These are phyloP conservation scores for Diaprepes abbreviatus DNA, from an alignment of 2,888 invertebrate genomes.

Conservation along the genomic window DNA sequence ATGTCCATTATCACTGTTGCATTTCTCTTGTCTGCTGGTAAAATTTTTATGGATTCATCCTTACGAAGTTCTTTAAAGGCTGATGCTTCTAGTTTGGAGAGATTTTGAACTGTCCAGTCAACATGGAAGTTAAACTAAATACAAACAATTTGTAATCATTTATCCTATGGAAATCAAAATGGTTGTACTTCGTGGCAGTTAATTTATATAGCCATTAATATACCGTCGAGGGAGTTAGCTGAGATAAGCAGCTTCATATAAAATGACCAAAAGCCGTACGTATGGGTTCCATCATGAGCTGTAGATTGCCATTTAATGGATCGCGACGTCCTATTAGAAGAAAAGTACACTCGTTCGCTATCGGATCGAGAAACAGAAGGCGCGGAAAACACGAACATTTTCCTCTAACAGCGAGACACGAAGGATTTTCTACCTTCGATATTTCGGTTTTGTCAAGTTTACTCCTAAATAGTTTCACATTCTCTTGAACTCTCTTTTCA, in stretches of 20 bases:
- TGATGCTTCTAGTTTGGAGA: too few relatives aligned
- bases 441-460: conserved; percentile 61
- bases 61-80: too few relatives aligned
- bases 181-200: too few relatives aligned
- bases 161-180: too few relatives aligned
- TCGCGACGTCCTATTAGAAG: conserved; percentile 71
- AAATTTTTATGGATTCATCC: too few relatives aligned
- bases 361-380: conserved; percentile 38
- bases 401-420: too few relatives aligned
- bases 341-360: conserved; percentile 65
- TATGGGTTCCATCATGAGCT: conserved; percentile 58
- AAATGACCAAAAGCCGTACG: conserved; percentile 35
- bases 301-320: conserved; percentile 69
- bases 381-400: conserved; percentile 45
- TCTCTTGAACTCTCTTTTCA: conserved; percentile 70
- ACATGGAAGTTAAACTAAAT: too few relatives aligned
- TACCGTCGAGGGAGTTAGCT: conserved; percentile 51
- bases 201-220: too few relatives aligned
- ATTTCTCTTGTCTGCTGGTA: too few relatives aligned
- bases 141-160: too few relatives aligned
- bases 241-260: conserved; percentile 41
- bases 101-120: too few relatives aligned
- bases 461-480: conserved; percentile 67
- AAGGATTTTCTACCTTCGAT: conserved; percentile 57
- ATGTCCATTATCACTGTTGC: too few relatives aligned